phyloP scores from a whole-genome alignment of 2,888 invertebrate genomes.

The Odiellus spinosus region DNA sequence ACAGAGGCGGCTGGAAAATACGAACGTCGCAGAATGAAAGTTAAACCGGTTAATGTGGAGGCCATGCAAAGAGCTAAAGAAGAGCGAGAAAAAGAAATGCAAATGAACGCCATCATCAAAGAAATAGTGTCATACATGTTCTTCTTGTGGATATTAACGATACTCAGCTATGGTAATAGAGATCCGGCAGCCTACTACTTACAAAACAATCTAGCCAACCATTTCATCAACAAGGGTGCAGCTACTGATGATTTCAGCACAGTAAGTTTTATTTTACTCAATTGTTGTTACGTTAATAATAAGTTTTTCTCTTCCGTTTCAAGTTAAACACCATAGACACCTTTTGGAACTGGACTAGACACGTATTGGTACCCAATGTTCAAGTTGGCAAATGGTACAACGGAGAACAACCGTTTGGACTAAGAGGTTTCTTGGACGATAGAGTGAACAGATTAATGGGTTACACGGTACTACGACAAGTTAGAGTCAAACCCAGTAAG shows the following conservation, averaged over 20 bases:
- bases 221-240: constrained; percentile 20
- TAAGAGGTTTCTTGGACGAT: constrained; percentile 36
- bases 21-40: constrained; percentile 10
- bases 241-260: constrained; percentile 12
- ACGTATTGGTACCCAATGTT: constrained; percentile 30
- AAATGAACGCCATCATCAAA: constrained; percentile 33
- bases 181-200: constrained; percentile 30
- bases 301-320: constrained; percentile 1
- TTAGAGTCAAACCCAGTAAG: constrained; percentile 30
- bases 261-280: constrained; percentile 4
- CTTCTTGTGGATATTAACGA: constrained; percentile 34
- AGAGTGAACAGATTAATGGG: constrained; percentile 37
- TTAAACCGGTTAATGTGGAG: constrained; percentile 27
- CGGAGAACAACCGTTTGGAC: constrained; percentile 32
- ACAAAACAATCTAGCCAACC: constrained; percentile 28
- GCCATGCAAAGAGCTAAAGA: constrained; percentile 28
- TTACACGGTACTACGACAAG: constrained; percentile 36
- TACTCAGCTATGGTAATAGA: constrained; percentile 32
- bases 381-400: constrained; percentile 35
- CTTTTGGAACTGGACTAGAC: constrained; percentile 33
- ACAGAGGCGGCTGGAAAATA: constrained; percentile 1
- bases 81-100: constrained; percentile 31
- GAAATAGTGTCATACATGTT: constrained; percentile 33
- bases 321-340: constrained; percentile 21
- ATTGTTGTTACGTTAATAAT: not conserved